Percentiles rank a stretch among this genome's conserved stretches.
These are phyloP conservation scores for Atta texana DNA, from an alignment of 1,140 invertebrate species.

Conservation along the genomic window DNA sequence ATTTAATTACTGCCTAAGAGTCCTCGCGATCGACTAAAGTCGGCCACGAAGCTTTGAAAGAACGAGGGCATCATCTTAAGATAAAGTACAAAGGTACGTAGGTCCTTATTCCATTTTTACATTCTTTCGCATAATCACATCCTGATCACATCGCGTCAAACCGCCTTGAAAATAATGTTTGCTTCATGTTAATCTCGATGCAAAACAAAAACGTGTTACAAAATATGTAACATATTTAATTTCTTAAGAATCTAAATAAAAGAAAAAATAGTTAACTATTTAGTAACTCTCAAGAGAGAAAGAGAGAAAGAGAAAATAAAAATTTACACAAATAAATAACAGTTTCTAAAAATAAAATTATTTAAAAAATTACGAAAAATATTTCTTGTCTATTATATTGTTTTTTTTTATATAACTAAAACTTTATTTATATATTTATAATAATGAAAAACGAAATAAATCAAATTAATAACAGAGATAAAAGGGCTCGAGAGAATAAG, in stretches of 20 bases:
- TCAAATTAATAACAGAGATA: neutral
- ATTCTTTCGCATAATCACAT: neutral
- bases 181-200: neutral
- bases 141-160: conserved; percentile 41
- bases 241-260: neutral
- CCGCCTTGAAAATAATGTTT: conserved; percentile 43
- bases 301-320: neutral
- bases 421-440: neutral
- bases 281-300: neutral
- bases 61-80: conserved; percentile 85
- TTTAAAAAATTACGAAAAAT: neutral
- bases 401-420: neutral
- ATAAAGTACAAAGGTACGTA: conserved; percentile 80
- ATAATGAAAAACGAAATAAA: neutral
- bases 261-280: neutral
- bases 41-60: conserved; percentile 82
- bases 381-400: too few species aligned
- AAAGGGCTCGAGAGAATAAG: too few species aligned
- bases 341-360: neutral
- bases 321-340: neutral
- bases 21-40: conserved; percentile 53
- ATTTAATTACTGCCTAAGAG: conserved; percentile 62
- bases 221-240: neutral
- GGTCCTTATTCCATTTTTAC: conserved; percentile 56
- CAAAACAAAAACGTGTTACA: neutral